Conservation (phyloP, 2,797 vertebrate species). For the Danio kyathit region DNA sequence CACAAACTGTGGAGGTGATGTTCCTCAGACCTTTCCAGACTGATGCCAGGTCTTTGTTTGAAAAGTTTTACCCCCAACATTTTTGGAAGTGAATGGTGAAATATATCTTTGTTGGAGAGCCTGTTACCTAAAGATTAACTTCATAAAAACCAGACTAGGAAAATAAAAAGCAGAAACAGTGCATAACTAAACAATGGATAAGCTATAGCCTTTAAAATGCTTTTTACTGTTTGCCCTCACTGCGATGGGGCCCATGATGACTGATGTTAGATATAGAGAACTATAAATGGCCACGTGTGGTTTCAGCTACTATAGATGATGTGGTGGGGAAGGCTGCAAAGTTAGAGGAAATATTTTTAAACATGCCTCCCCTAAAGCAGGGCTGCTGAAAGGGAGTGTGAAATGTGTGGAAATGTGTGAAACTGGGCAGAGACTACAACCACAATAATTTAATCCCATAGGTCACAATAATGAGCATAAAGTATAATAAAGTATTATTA, state of each 20-base stretch:
- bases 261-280: neutral
- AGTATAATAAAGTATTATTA: no score
- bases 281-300: neutral
- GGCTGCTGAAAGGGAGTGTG: neutral
- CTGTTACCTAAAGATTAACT: neutral
- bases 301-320: neutral
- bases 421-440: neutral
- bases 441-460: neutral
- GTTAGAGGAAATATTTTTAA: conserved; percentile 12
- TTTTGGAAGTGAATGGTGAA: no score
- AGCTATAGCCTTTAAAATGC: neutral
- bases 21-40: neutral
- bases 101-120: no score
- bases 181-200: neutral
- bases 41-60: neutral
- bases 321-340: neutral
- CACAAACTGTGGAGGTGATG: neutral
- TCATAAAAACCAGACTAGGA: neutral
- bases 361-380: neutral
- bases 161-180: neutral
- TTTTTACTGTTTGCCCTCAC: neutral
- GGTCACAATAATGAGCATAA: no score
- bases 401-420: no score
- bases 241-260: conserved; percentile 12
- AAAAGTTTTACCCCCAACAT: no score